Base-by-base conservation (phyloP, 1,140 invertebrate genomes). In the Achatina immaculata region DNA sequence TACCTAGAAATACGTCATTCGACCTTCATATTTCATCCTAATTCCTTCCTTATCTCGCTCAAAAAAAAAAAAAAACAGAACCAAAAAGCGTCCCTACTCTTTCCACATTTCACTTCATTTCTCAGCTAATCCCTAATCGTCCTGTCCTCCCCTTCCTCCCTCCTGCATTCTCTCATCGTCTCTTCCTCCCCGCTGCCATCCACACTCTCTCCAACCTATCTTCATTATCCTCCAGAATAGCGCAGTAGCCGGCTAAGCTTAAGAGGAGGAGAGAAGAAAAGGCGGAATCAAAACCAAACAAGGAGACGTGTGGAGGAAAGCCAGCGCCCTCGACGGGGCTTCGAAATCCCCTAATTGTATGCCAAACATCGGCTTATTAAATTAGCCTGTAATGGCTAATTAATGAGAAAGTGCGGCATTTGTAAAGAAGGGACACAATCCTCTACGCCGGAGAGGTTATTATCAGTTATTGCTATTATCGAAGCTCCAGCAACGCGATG, bases 401-500 rank as follows among this genome's bases (percentile, higher is more conserved):
- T 51, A 78, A 40, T 34, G 62, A 78, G 76, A 51, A 40, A 55
- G 75, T 55, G 38, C 9, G 76, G 42, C 21, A 43, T 34, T 34
- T 34, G 42, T 34, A 69, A 73, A 58, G 31, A 55, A 14, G 51
- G 43, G 51, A 21, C 68, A 38, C 51, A 38, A 21, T 66, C 77
- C 45, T 51, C 48, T 80, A 68, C 73, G 78, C 43, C 1, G 55
- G 34, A 48, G 58, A 73, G 36, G 36, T 58, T 78, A 79, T 79
- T 80, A 58, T 68, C 66, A 43, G 55, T 79, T 75, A 82, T 80
- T 68, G 80, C 78, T 71, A 76, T 28, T 62, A 62, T 62, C 28
- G 58, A 62, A 31, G 28, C 58, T 62, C 28, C 14, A 7, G 68
- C 7, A 71, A n/a, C 14, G 38, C 2, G 3, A 21, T 34, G 40